These are phyloP conservation scores for Dendroctonus valens DNA, from an alignment of 1,140 invertebrate species.

Conservation along the genomic window DNA sequence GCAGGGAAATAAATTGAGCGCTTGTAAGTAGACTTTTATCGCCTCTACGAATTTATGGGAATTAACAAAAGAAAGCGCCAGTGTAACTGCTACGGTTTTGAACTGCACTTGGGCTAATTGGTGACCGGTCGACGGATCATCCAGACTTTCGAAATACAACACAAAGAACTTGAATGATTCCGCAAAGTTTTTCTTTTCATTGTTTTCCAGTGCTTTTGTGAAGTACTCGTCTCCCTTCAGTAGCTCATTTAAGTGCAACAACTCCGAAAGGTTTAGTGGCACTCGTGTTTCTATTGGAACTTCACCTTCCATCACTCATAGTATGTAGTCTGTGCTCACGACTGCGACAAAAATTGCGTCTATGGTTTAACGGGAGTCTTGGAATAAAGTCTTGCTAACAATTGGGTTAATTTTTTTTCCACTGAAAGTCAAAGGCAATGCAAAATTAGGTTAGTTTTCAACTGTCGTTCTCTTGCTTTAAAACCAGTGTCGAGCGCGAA, in stretches of 20 bases:
- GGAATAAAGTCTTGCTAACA: no score
- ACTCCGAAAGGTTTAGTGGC: conserved; percentile 21
- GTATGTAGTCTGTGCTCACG: no score
- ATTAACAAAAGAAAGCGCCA: conserved; percentile 36
- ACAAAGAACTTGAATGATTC: conserved; percentile 36
- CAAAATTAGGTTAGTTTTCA: neutral
- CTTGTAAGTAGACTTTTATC: conserved; percentile 39
- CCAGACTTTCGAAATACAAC: conserved; percentile 37
- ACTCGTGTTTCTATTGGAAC: conserved; percentile 9
- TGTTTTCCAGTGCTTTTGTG: conserved; percentile 33
- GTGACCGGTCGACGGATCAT: conserved; percentile 26
- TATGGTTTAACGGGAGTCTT: no score
- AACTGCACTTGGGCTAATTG: conserved; percentile 31
- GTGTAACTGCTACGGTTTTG: conserved; percentile 32
- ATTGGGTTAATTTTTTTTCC: no score
- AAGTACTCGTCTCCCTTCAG: conserved; percentile 32
- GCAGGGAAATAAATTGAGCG: conserved; percentile 39
- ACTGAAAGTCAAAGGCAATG: no score
- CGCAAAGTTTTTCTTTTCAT: conserved; percentile 31
- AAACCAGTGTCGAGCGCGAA: no score
- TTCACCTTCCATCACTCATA: no score
- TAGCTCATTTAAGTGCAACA: conserved; percentile 14
- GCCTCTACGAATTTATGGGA: conserved; percentile 34
- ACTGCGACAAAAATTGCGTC: no score
- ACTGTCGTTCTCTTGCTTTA: no score